Evolutionary conservation across 2,113 vertebrate genomes (phyloP), one percentile per base, ranked within the genome.

Genomic region (Phycodurus eques): DNA sequence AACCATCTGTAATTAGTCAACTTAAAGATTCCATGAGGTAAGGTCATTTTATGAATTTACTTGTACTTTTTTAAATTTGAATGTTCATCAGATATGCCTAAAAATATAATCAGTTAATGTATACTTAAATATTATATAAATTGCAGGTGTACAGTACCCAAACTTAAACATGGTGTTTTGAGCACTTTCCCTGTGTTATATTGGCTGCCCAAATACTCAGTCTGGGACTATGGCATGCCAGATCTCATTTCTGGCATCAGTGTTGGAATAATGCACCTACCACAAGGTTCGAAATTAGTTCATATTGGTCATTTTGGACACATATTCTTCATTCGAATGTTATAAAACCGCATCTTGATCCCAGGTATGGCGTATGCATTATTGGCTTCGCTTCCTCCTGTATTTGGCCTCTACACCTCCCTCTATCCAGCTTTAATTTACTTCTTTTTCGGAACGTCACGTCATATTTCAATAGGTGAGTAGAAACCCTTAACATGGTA

Each of bases 191-290:
- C 98, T 0, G 74, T 97, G 65, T 82, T 98, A 59, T 88, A 74
- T 83, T 99, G 98, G 98, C 81, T 99, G 69, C 98, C 97, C 11
- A 94, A 91, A 35, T 99, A 99, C 80, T 95, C 94, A 0, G 0
- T 97, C 62, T 95, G 92, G 83, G 96, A 98, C 59, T 97, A 96
- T 87, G 94, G 97, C 15, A 89, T 95, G 69, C 93, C 95, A 1
- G 98, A 99, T 85, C 86, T 98, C 0, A 42, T 93, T 39, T 94
- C 97, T 0, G 98, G 98, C 64, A 93, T 99, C 80, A 99, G 96
- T n/a, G 96, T 98, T 79, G 98, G 96, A 56, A 97, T 99, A 82
- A 97, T 99, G 94, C 96, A 99, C 80, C 92, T 99, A 47, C 98
- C 98, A 72, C 98, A 99, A 88, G 95, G 98, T 98, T 17, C 20